Base-by-base conservation (phyloP, 2,113 vertebrate genomes). In the Nanorana parkeri region DNA sequence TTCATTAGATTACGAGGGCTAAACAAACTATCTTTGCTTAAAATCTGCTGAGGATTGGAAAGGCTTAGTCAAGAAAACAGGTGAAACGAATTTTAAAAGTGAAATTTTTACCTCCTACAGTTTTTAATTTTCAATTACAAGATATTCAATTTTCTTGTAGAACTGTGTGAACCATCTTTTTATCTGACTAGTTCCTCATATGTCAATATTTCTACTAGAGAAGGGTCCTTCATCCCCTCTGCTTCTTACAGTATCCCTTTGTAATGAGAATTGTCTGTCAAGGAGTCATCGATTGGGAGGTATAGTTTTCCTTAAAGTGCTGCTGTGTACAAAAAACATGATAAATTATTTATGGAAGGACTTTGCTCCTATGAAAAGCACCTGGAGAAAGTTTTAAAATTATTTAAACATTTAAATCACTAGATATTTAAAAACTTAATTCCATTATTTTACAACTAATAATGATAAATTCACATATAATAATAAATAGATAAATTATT, bases 1-100 rank as follows among this genome's bases (percentile, higher is more conserved):
- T 88, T 89, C 88, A 87, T 85, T 78, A 23, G 87, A 90, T 93
- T 93, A 90, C 84, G 91, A 87, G 89, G 87, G 85, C 85, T 85
- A 88, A 88, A 87, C 89, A 87, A 91, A 89, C 84, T 83, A 81
- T 86, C 47, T 75, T 29, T 61, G 66, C 54, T 61, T 83, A n/a
- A 86, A 86, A 85, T 89, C 89, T 87, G 88, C 85, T 80, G 87
- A 77, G 84, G 73, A 86, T 79, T 77, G 83, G 80, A 55, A 84
- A 78, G 71, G 41, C 83, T 77, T 60, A 17, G 15, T 21, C 55
- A 36, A 20, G 8, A 69, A 68, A 61, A 69, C 16, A 26, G 20
- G 26, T 55, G 54, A 20, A 47, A 68, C 20, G 23, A 69, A 61
- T 80, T 80, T 80, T 69, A 80, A 79, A 68, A 61, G 41, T 69